phyloP scores from a whole-genome alignment of 2,113 vertebrate species.

The Gallinago media region DNA sequence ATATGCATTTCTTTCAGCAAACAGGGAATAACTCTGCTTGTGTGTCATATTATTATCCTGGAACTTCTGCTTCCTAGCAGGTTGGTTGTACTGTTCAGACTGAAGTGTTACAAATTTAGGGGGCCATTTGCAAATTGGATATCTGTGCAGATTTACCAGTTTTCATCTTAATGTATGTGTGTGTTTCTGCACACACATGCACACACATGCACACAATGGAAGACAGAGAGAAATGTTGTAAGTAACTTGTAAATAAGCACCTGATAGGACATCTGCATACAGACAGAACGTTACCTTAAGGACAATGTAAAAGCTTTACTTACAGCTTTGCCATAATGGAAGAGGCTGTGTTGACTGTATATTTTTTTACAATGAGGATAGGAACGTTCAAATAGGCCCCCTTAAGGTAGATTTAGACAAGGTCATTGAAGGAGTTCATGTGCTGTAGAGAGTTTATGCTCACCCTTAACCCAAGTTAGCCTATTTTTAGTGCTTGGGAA shows the following conservation, averaged over 20 bases:
- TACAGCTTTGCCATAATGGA: not conserved
- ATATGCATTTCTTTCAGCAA: not conserved
- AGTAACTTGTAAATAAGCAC: not conserved
- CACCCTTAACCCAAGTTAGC: not conserved
- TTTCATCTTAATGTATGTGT: not conserved
- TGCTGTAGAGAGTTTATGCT: not conserved
- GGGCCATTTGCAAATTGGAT: not conserved
- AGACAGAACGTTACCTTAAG: not conserved
- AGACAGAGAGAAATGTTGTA: not conserved
- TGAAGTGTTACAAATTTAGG: not conserved
- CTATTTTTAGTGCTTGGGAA: not conserved
- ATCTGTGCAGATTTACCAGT: not conserved
- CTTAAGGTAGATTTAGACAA: not conserved
- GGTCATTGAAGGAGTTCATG: not conserved
- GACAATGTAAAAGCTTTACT: not conserved
- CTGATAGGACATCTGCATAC: not conserved
- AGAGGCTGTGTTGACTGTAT: not conserved
- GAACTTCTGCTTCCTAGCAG: not conserved
- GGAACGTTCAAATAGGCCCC: not conserved
- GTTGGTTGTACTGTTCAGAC: not conserved
- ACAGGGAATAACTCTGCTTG: not conserved
- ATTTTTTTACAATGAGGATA: not conserved
- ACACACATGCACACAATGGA: too few species aligned
- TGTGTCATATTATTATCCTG: not conserved
- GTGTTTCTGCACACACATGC: not conserved